Conservation (phyloP, 2,797 vertebrate species). For the Enteromius unitaeniatus region DNA sequence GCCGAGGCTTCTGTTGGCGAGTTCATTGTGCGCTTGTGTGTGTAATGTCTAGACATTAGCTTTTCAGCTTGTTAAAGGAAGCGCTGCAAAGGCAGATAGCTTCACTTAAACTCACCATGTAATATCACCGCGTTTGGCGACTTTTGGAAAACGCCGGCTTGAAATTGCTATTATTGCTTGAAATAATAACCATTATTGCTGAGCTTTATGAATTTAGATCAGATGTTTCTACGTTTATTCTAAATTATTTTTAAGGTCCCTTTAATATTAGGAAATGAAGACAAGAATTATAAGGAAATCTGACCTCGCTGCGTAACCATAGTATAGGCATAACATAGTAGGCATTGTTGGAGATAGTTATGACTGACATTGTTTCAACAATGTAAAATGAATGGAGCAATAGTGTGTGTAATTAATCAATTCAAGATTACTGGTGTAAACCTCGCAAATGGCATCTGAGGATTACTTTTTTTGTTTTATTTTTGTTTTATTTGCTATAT, state of each 20-base stretch:
- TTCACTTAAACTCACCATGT: not conserved
- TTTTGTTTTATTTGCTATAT: no score
- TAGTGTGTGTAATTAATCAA: not conserved
- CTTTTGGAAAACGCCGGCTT: not conserved
- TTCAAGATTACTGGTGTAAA: not conserved
- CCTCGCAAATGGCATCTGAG: not conserved
- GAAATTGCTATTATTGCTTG: slow-evolving; percentile 6
- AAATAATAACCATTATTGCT: slow-evolving; percentile 10
- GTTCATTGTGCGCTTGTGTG: slow-evolving; percentile 22
- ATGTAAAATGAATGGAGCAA: not conserved
- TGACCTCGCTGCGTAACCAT: not conserved
- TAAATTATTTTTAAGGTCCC: not conserved
- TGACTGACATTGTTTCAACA: not conserved
- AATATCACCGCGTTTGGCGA: not conserved
- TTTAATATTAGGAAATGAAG: slow-evolving; percentile 19
- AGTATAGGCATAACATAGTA: not conserved
- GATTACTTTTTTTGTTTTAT: no score
- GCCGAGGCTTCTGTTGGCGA: slow-evolving; percentile 12
- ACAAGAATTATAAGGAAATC: no score
- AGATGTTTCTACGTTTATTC: not conserved
- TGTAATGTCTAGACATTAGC: slow-evolving; percentile 52
- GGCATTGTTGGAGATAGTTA: not conserved
- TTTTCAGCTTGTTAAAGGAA: slow-evolving; percentile 41
- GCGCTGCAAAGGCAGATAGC: not conserved
- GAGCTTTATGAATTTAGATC: slow-evolving; percentile 6